Percentiles rank a stretch among this genome's conserved stretches.
phyloP scores from a whole-genome alignment of 1,140 invertebrate genomes.

The Drosophila pectinifera region DNA sequence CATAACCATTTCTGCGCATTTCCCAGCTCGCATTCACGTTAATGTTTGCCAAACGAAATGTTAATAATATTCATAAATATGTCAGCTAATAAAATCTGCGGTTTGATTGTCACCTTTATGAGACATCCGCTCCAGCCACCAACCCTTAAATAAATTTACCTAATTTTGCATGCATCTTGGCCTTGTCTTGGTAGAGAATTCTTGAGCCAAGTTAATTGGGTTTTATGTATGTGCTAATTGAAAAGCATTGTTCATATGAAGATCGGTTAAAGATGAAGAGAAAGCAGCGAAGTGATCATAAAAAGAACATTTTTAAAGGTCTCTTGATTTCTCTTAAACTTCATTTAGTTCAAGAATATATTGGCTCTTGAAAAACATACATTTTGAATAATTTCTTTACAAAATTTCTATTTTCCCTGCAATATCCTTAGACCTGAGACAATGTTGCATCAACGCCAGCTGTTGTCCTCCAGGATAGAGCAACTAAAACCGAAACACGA shows the following conservation, averaged over 20 bases:
- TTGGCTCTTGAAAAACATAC: background rate
- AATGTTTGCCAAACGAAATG: conserved; percentile 70
- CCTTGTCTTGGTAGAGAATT: background rate
- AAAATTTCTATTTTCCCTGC: background rate
- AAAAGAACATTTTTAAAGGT: background rate
- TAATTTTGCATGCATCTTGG: background rate
- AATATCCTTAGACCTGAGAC: conserved; percentile 18
- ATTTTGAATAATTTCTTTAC: background rate
- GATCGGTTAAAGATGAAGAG: background rate
- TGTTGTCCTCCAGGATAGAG: conserved; percentile 41
- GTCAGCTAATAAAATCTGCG: conserved; percentile 73
- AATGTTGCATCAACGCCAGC: conserved; percentile 43
- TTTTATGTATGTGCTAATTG: conserved; percentile 70
- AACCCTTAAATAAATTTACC: conserved; percentile 11
- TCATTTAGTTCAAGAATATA: background rate
- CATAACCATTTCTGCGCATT: conserved; percentile 54
- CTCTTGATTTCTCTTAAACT: background rate
- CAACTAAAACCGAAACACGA: conserved; percentile 49
- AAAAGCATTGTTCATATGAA: conserved; percentile 39
- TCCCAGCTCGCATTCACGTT: conserved; percentile 41
- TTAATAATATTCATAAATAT: conserved; percentile 83
- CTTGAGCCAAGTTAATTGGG: too few relatives aligned
- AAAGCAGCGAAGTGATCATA: background rate
- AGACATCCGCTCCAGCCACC: background rate
- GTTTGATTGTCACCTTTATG: conserved; percentile 59